Base-by-base conservation (phyloP, 37 sponge, comb jelly and placozoan genomes). In the Cliona cf. orientalis region DNA sequence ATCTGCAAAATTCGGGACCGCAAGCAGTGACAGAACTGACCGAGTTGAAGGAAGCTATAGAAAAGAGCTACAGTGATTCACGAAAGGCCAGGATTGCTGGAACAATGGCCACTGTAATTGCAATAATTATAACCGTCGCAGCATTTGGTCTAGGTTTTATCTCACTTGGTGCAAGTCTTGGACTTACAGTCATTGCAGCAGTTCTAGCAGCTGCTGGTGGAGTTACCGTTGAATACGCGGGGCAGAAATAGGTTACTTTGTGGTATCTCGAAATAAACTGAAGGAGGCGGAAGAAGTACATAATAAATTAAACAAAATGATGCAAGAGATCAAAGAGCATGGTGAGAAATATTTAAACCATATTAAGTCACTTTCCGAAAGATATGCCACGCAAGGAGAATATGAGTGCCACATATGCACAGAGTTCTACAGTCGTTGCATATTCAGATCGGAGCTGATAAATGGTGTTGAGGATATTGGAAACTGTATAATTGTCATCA, bases 121-220 rank as follows among this genome's bases (percentile, higher is more conserved):
- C 68, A 4, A 44, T 32, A 9, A 71, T 23, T 4, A 21, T 80
- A 7, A 71, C 31, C 37, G 69, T 80, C 38, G 59, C 32, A 39
- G 81, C 71, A 19, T 66, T 80, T 68, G 71, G 71, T 32, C 58
- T 68, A 9, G 33, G 58, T 23, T 69, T 69, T 53, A 41, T 80
- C 70, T 69, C 81, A 5, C 69, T 80, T 32, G 81, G 81, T 23
- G 81, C 71, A 29, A 68, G 81, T 55, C 71, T 80, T 49, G 71
- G 37, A 3, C 39, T 80, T 2, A 9, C 9, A 39, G 25, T 56
- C 5, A 22, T 25, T 32, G 76, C 62, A 25, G 62, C 62, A 22
- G 39, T 34, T 4, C 2, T 76, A 5, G 76, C 38, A 3, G 76
- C 39, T 25, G 76, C 76, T 76, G 76, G 76, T 12, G 76, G 38